These are phyloP conservation scores for Antigone vipio DNA, from an alignment of 2,113 vertebrate species.

Conservation along the genomic window DNA sequence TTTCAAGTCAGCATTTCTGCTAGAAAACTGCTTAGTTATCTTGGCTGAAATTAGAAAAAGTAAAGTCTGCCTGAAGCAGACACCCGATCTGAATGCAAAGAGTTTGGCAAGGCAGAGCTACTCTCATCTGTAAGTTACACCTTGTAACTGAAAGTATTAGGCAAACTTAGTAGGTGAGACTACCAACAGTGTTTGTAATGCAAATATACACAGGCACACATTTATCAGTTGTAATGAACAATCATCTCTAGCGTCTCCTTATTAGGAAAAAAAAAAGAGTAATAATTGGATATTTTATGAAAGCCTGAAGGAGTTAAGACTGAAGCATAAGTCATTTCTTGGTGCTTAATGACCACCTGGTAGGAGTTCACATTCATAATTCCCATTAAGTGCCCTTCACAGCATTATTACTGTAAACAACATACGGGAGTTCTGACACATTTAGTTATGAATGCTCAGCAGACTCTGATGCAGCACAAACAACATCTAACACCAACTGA, in stretches of 20 bases:
- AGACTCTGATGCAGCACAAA: not conserved
- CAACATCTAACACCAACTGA: not conserved
- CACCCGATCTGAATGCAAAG: not conserved
- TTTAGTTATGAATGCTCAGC: not conserved
- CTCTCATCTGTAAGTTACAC: not conserved
- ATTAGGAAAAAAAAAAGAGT: not conserved
- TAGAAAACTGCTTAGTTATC: not conserved
- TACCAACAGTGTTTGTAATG: not conserved
- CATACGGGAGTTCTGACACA: not conserved
- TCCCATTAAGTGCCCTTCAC: not conserved
- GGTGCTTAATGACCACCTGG: constrained; percentile 6
- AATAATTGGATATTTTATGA: not conserved
- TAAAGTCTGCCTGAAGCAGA: not conserved
- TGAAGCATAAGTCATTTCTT: not conserved
- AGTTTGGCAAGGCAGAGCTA: not conserved
- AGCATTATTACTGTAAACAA: not conserved
- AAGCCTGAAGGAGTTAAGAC: not conserved
- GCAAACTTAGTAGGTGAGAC: not conserved
- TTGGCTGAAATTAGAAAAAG: not conserved
- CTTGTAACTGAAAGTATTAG: not conserved
- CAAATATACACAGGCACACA: not conserved
- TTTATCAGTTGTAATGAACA: not conserved
- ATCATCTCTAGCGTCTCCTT: not conserved
- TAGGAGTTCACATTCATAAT: not conserved
- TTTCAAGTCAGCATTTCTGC: not conserved